Base-by-base conservation (phyloP, 37 sponge, comb jelly and placozoan genomes). In the Bolinopsis microptera region DNA sequence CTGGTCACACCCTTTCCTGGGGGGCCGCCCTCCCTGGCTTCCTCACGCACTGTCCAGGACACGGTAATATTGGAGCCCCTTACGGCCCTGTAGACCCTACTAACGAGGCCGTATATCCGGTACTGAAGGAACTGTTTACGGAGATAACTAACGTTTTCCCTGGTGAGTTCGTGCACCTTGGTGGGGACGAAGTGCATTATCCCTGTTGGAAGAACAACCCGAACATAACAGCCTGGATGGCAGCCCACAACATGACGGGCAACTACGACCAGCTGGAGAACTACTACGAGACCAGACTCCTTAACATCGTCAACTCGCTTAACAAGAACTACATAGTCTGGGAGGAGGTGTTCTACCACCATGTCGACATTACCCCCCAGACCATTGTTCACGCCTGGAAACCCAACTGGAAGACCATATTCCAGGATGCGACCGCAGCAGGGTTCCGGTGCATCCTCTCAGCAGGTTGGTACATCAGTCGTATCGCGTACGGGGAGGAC, bases 141-240 rank as follows among this genome's bases (percentile, higher is more conserved):
- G 95, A 95, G 93, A 26, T 95, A 26, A 69, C 93, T 0, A 39
- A 27, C n/a, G 92, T 93, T 35, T 95, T 95, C 92, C 93, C 93
- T 27, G 93, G 92, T 27, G 88, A 94, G 76, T 95, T 94, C 72
- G 32, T 95, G 22, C 94, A 94, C 68, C 93, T 94, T 35, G 96
- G 96, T 37, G 96, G 96, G 38, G 96, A 96, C 35, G 96, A 96
- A 32, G 96, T 96, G 9, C 69, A 39, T 68, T 93, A 92, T 68
- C 21, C 35, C 38, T 96, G 96, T 70, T 95, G 95, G 96, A 35
- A 69, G 33, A 94, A 38, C 35, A 93, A 92, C n/a, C 38, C 28
- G 67, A 30, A 69, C 30, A 41, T 94, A 2, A 38, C 33, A 18
- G 69, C 61, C 9, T 94, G 93, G 93, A 94, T 94, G 94, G 18